Percentiles rank a stretch among this genome's conserved stretches.
These are phyloP conservation scores for Bombycilla garrulus DNA, from an alignment of 2,113 vertebrate genomes.

Conservation along the genomic window DNA sequence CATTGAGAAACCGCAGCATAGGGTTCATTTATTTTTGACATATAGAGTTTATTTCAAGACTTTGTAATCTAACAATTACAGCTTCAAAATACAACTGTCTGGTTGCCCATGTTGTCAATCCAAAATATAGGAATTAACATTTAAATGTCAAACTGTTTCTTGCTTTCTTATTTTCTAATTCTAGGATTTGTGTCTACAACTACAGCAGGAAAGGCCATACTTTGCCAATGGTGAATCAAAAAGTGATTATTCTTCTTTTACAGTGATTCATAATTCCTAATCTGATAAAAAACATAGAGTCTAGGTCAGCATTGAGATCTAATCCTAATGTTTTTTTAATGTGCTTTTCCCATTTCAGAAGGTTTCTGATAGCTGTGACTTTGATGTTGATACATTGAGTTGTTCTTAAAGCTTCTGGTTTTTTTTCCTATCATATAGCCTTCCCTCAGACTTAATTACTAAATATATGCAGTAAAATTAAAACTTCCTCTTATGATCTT, in stretches of 20 bases:
- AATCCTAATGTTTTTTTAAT: neutral
- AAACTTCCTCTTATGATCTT: neutral
- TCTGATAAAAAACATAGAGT: constrained; percentile 18
- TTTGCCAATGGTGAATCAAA: constrained; percentile 59
- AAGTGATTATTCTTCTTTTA: constrained; percentile 51
- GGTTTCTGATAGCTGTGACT: neutral
- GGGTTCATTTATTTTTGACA: neutral
- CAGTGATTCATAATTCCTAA: constrained; percentile 65
- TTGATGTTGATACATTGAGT: neutral
- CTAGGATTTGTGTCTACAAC: constrained; percentile 17
- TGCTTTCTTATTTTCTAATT: constrained; percentile 74
- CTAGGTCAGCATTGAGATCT: neutral
- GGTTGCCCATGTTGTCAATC: neutral
- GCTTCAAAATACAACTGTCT: neutral
- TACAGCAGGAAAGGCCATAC: constrained; percentile 60
- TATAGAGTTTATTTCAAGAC: neutral
- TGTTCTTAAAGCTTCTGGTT: neutral
- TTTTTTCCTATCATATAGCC: neutral
- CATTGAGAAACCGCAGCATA: neutral
- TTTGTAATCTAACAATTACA: neutral
- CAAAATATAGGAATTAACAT: constrained; percentile 51
- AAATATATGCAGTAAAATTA: neutral
- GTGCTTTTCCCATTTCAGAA: neutral
- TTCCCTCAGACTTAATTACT: neutral
- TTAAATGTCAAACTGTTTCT: constrained; percentile 77